These are phyloP conservation scores for Manis javanica DNA, from an alignment of 2,797 vertebrate species.

Conservation along the genomic window DNA sequence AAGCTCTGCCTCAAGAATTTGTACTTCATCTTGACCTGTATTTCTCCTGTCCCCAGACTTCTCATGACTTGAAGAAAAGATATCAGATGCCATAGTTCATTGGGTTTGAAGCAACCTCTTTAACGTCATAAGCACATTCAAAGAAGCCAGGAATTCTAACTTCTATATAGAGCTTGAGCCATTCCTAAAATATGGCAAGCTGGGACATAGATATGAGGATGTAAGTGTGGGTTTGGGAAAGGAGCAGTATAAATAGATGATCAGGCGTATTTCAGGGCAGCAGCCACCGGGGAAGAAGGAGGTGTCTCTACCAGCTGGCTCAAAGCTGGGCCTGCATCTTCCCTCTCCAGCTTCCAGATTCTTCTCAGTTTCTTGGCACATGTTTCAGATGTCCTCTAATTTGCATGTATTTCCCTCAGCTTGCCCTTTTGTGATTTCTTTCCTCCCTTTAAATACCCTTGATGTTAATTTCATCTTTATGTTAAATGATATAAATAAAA, in stretches of 20 bases:
- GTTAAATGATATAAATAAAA: neutral
- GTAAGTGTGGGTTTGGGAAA: neutral
- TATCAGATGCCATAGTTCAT: neutral
- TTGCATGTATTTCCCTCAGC: neutral
- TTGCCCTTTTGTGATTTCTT: neutral
- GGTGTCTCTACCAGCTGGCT: neutral
- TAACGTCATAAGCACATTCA: neutral
- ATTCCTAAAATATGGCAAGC: constrained; percentile 20
- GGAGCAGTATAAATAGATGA: neutral
- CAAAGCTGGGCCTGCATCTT: neutral
- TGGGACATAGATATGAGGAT: neutral
- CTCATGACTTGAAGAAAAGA: neutral
- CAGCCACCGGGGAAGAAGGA: neutral
- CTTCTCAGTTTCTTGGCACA: neutral
- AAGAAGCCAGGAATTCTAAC: neutral
- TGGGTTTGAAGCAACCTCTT: constrained; percentile 1
- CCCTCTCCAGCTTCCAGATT: neutral
- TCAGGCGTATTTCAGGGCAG: neutral
- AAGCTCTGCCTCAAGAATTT: neutral
- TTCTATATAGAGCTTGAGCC: neutral
- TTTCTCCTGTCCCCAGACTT: neutral
- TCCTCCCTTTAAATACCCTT: neutral
- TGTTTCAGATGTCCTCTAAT: neutral
- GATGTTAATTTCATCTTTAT: neutral
- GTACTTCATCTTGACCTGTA: neutral